Base-by-base conservation (phyloP, 2,797 vertebrate genomes). In the Manis pentadactyla region DNA sequence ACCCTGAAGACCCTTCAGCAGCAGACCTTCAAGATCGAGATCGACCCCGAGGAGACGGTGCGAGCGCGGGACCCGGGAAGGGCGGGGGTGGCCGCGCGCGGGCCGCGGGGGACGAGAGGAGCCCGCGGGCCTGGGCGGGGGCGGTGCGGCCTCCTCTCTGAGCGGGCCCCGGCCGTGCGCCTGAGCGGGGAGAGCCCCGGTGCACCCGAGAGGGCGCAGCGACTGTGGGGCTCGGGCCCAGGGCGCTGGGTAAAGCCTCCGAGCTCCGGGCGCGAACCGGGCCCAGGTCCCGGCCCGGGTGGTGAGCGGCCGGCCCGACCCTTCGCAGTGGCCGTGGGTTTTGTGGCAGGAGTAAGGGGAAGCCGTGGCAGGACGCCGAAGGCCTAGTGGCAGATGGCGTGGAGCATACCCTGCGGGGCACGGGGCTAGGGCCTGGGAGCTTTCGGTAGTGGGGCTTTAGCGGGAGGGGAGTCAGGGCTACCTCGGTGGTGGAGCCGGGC, bases 1-100 rank as follows among this genome's bases (percentile, higher is more conserved):
- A 99, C 99, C 18, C 97, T 99, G 98, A 99, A 99, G 98, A 99
- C 99, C 84, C 98, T 99, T 92, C 99, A 99, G 95, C 99, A 99
- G 98, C 99, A 99, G 98, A 99, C 99, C 96, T 99, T 99, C 98
- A 99, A 99, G 97, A 99, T 99, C 97, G 99, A 99, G 96, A 99
- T 99, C 96, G 99, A 99, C 95, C 99, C 99, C 4, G 99, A 99
- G 90, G 99, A 99, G 98, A 99, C 99, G 99, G 99, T 99, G 97
- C 82, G 98, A 34, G 39, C 61, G 29, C 53, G 18, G 92, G 78
- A 51, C 75, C 39, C 13, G 5, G 69, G 51, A 9, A 21, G 37
- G 46, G 49, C 2, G 39, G 27, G 53, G 31, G 59, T 27, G 37
- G 73, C 46, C 46, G 64, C 34, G n/a, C 61, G 5, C 63, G 42